Evolutionary conservation across 2,113 vertebrate species (phyloP).

Genomic region (Hippopotamus amphibius): DNA sequence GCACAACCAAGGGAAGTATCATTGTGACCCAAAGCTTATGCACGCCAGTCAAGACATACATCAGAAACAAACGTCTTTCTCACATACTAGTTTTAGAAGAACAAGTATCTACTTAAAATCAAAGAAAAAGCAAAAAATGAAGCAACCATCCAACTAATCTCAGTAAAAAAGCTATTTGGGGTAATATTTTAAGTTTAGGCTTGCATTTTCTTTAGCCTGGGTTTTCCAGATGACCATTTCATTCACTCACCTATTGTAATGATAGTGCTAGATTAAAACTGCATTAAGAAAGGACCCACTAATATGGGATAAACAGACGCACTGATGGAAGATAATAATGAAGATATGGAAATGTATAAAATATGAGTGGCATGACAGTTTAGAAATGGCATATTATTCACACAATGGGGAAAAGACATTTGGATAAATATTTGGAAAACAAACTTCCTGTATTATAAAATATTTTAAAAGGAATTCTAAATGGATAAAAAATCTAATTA

Average conservation of each 20-base stretch:
- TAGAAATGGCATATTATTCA: background rate
- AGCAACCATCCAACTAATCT: background rate
- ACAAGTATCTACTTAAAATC: background rate
- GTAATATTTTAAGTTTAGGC: background rate
- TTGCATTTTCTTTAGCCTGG: background rate
- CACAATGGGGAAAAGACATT: background rate
- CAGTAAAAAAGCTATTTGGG: background rate
- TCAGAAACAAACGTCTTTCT: background rate
- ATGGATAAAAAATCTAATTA: background rate
- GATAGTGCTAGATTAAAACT: background rate
- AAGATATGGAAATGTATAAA: background rate
- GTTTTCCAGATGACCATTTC: background rate
- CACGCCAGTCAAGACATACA: background rate
- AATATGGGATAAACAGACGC: background rate
- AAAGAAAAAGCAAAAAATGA: constrained; percentile 5
- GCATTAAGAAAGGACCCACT: background rate
- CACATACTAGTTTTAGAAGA: background rate
- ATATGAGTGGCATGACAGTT: background rate
- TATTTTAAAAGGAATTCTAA: background rate
- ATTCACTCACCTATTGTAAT: background rate
- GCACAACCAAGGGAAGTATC: background rate
- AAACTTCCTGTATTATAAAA: background rate
- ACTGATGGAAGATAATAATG: background rate
- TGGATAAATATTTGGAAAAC: background rate
- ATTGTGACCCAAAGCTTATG: background rate